A percentile compares a stretch with the other conserved stretches of the same genome.
These are phyloP conservation scores for Drosophila neotestacea DNA, from an alignment of 2,888 invertebrate species.

Conservation along the genomic window DNA sequence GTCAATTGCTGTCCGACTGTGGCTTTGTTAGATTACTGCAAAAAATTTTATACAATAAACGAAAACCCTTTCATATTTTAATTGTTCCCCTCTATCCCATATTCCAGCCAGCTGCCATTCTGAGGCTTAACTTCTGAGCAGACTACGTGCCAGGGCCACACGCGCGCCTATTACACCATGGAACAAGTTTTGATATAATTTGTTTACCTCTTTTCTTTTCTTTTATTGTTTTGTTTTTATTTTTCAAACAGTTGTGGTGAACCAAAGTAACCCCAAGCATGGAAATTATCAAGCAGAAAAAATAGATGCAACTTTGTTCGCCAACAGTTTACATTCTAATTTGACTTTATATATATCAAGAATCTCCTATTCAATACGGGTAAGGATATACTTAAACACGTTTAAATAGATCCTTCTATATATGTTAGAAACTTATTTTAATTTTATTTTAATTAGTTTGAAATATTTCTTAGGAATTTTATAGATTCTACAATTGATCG, in stretches of 20 bases:
- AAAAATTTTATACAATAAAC: conserved; percentile 41
- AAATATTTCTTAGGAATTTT: too few relatives aligned
- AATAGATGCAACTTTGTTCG: not conserved
- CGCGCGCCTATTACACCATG: conserved; percentile 73
- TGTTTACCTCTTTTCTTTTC: conserved; percentile 1
- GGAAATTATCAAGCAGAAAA: conserved; percentile 2
- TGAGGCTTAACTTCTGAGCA: conserved; percentile 61
- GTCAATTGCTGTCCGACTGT: conserved; percentile 45
- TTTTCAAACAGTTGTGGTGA: conserved; percentile 36
- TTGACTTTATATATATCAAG: not conserved
- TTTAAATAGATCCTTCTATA: too few relatives aligned
- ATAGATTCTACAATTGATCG: too few relatives aligned
- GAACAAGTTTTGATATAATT: conserved; percentile 26
- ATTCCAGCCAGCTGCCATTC: conserved; percentile 61
- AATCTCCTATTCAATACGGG: too few relatives aligned
- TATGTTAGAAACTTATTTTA: not conserved
- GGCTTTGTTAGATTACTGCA: conserved; percentile 67
- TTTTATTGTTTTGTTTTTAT: not conserved
- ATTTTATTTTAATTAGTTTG: not conserved
- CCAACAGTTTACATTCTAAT: not conserved
- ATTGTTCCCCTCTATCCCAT: conserved; percentile 49
- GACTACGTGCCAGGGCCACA: conserved; percentile 74
- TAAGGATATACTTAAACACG: too few relatives aligned
- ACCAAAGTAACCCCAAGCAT: conserved; percentile 28
- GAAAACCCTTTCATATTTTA: conserved; percentile 78